Evolutionary conservation across 2,888 invertebrate genomes (phyloP), one percentile per base, ranked within the genome.

Genomic region (Blastobasis adustella): DNA sequence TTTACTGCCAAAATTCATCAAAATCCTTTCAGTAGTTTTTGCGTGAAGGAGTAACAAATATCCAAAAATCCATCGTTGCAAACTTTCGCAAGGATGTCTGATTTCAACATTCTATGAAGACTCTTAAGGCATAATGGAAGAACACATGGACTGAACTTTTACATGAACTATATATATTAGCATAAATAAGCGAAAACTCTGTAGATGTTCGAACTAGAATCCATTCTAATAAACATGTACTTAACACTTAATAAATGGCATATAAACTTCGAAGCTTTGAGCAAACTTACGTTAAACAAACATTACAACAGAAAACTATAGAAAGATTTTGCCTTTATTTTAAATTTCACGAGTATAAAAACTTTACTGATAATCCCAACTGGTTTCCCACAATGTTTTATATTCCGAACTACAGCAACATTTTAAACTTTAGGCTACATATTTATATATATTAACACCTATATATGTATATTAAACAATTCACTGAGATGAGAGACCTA

Each of bases 331-430:
- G 23, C 23, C 23, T 23, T 23, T 23, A 23, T 23, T 23, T 70
- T 70, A 68, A 72, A 50, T 68, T 71, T 71, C 67, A 70, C 67
- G 70, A 75, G 78, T 79, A 80, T 78, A 81, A 82, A 82, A 79
- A 61, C 63, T 69, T 76, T 79, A 73, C 68, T 65, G 70, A 77
- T 73, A 65, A 71, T 76, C 9, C 71, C 64, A 73, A 76, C 68
- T 67, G 58, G 52, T 58, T 66, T 59, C 58, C 57, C 50, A 23
- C 57, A 59, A 61, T 63, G 56, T 69, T 54, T 56, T 5, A 10
- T 54, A 59, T 59, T 59, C 71, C 71, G 68, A 73, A 71, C 60
- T 65, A 38, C 71, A 71, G 67, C 63, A 76, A 71, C 69, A 58
- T 58, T 71, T 64, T 65, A 66, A 65, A 69, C 62, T 64, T 72